Percentiles rank a stretch among this genome's conserved stretches.
Evolutionary conservation across 2,113 vertebrate species (phyloP).

Genomic region (Paradoxurus hermaphroditus): DNA sequence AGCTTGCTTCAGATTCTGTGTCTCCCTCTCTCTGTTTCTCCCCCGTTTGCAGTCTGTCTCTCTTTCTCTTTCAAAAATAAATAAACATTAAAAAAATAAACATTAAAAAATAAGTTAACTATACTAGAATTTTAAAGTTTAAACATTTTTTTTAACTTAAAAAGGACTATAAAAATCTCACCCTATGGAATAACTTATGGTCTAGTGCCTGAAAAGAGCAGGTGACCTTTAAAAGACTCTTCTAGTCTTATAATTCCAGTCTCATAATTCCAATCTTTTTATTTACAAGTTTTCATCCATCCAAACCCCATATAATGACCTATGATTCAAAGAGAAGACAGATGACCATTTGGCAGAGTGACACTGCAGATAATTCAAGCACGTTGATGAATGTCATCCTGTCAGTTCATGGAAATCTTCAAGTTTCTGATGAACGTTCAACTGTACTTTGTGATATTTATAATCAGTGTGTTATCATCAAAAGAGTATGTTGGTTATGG

Average conservation of each 20-base stretch:
- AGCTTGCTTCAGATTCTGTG: no score
- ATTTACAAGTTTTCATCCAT: constrained; percentile 2
- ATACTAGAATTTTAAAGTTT: not conserved
- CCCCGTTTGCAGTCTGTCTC: no score
- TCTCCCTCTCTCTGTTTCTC: no score
- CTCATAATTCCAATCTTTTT: constrained; percentile 1
- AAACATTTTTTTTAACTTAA: not conserved
- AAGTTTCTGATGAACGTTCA: constrained; percentile 36
- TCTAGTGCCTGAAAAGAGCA: not conserved
- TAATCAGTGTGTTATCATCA: not conserved
- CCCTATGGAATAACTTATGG: not conserved
- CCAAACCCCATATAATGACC: not conserved
- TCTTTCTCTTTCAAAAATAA: no score
- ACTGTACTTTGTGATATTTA: not conserved
- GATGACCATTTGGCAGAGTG: not conserved
- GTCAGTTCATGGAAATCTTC: constrained; percentile 18
- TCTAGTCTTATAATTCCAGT: not conserved
- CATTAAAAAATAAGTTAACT: not conserved
- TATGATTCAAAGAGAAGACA: constrained; percentile 36
- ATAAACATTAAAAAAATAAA: no score
- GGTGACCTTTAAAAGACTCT: constrained; percentile 1
- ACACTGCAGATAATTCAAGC: not conserved
- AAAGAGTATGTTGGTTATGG: not conserved
- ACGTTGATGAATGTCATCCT: not conserved
- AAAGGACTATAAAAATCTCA: not conserved